These are phyloP conservation scores for Cryptus viduatorius DNA, from an alignment of 2,888 invertebrate genomes.

Conservation along the genomic window DNA sequence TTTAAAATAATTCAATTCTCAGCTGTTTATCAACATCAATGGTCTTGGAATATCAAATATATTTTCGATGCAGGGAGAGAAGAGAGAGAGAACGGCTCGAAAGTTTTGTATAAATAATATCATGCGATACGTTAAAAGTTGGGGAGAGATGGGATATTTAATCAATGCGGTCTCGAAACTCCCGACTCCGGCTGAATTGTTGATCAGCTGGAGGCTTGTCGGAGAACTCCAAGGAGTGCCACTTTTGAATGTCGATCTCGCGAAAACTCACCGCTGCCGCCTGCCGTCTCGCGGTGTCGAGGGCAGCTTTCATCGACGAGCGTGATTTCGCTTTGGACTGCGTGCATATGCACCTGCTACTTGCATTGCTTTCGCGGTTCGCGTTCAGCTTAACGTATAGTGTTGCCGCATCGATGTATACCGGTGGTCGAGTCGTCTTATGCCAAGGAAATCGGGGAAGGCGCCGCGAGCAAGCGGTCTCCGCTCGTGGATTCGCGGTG, in stretches of 20 bases:
- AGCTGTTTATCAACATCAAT: slow-evolving; percentile 21
- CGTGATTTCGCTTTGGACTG: slow-evolving; percentile 63
- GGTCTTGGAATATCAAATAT: neutral
- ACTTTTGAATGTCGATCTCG: slow-evolving; percentile 58
- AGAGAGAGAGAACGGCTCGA: neutral
- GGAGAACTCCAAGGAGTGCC: slow-evolving; percentile 52
- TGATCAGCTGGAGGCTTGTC: slow-evolving; percentile 6
- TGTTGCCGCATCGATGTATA: slow-evolving; percentile 5
- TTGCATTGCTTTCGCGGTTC: slow-evolving; percentile 23
- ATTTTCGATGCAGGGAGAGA: slow-evolving; percentile 7
- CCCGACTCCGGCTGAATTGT: slow-evolving; percentile 10
- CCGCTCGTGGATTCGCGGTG: slow-evolving; percentile 38
- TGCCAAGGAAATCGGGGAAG: slow-evolving; percentile 54
- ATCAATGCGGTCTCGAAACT: slow-evolving; percentile 51
- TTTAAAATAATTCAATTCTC: slow-evolving; percentile 25
- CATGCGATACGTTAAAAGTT: neutral
- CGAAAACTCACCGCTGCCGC: slow-evolving; percentile 46
- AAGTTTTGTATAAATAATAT: slow-evolving; percentile 31
- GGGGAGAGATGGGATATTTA: slow-evolving; percentile 38
- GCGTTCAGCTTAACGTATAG: slow-evolving; percentile 28
- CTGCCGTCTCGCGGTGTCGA: slow-evolving; percentile 16
- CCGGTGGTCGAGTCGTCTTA: slow-evolving; percentile 23
- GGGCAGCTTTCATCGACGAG: slow-evolving; percentile 64
- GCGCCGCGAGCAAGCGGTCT: slow-evolving; percentile 26
- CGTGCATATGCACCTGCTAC: slow-evolving; percentile 60